Evolutionary conservation across 2,113 vertebrate genomes (phyloP), one percentile per base, ranked within the genome.

Genomic region (Daphoenositta chrysoptera): DNA sequence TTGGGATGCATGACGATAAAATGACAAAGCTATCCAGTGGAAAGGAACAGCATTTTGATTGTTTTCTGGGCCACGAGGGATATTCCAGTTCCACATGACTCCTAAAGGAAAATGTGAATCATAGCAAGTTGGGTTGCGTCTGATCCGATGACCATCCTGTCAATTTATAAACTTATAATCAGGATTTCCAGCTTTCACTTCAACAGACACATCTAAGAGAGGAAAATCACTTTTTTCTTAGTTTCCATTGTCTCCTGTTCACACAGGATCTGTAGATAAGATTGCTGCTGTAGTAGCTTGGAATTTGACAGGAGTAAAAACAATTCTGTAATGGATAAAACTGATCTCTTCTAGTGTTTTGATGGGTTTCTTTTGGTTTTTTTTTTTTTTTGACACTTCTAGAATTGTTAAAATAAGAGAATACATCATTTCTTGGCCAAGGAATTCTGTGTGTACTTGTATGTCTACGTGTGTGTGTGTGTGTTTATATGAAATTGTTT

Each of bases 381-480:
- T 66, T 75, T 44, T 44, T 44, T 44, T 44, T 40, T 40, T 13
- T 37, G 19, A 24, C 3, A 69, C 2, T 2, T 69, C 30, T 60
- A 16, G 27, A 45, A 51, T 5, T 64, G 30, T 35, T 60, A 48
- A 65, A 30, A 42, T 39, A 48, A 31, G 16, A 64, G 7, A 58
- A 39, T 2, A 1, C 13, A 17, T 30, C 6, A 30, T 48, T 64
- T 40, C 17, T 37, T 5, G 4, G 5, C 45, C 30, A 50, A 15
- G 1, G 19, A 17, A 3, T 40, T 83, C 69, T 28, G 3, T 30
- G 26, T 13, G 10, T 27, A 12, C 4, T 2, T 60, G 1, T 26
- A 23, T 28, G 7, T 33, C 16, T 40, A 0, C n/a, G 6, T 64
- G 23, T 37, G 4, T 22, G 5, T 37, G 4, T 20, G 4, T 47